These are phyloP conservation scores for Crax fasciolata DNA, from an alignment of 2,797 vertebrate genomes.

Conservation along the genomic window DNA sequence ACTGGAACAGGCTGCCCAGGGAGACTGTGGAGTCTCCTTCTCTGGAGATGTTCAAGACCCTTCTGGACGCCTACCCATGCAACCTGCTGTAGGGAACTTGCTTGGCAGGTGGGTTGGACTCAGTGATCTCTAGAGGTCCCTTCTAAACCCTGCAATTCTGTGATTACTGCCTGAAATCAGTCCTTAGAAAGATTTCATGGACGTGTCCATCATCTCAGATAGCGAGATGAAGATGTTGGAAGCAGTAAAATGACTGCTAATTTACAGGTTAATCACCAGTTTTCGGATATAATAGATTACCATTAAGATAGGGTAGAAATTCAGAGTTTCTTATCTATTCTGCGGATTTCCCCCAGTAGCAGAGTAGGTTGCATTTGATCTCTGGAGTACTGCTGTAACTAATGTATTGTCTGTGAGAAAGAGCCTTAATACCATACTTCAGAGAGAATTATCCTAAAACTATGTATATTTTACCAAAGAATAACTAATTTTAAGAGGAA, in stretches of 20 bases:
- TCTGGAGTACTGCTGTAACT: not conserved
- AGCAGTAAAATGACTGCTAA: not conserved
- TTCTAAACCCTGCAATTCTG: no score
- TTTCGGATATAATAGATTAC: not conserved
- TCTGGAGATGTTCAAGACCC: no score
- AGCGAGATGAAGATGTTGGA: not conserved
- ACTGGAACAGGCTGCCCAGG: no score
- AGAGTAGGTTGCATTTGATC: not conserved
- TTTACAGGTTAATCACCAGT: accelerated
- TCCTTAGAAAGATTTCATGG: not conserved
- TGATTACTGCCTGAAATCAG: not conserved
- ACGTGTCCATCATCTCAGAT: not conserved
- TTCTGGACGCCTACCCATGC: no score
- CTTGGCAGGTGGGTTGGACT: no score
- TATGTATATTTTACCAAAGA: not conserved
- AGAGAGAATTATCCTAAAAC: not conserved
- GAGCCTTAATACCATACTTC: not conserved
- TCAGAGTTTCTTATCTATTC: not conserved
- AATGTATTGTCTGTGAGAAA: not conserved
- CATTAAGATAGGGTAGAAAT: not conserved
- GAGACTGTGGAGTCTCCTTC: no score
- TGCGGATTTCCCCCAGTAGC: not conserved
- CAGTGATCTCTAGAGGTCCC: no score
- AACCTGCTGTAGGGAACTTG: no score
- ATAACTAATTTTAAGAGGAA: not conserved